Base-by-base conservation (phyloP, 64 coral and sea anemone species). In the Trachythela sp. region DNA sequence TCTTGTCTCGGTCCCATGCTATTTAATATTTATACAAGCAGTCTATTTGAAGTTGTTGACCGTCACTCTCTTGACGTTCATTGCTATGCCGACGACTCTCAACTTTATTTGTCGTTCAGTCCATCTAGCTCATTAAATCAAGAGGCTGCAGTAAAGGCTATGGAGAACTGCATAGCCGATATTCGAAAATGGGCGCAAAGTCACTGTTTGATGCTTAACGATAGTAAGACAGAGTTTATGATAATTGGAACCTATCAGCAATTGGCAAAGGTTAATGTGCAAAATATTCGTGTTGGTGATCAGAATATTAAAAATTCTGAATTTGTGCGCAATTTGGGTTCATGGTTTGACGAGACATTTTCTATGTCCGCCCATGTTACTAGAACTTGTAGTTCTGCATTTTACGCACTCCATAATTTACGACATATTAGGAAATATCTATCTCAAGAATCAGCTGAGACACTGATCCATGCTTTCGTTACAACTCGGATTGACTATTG, bases 321-420 rank as follows among this genome's bases (percentile, higher is more conserved):
- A 85, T 85, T 51, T 48, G 86, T 87, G 48, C 54, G 86, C 48
- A 87, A 87, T 87, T 51, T 87, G 86, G 86, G 86, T 58, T 58
- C 48, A 58, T 87, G 86, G 86, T 87, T 87, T 87, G 84, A 86
- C 50, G 84, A 86, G 84, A 86, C 84, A 86, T 86, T 86, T 27
- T 86, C 84, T 86, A 86, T 86, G 84, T 45, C 45, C 40, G 45
- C 84, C 84, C 84, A 86, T 83, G 77, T 83, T 33, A 83, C 26
- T 33, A 83, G 36, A 83, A 83, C 77, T 31, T 83, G 77, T 83
- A 83, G 36, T 31, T 22, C 77, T 83, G 77, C 24, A 22, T 83
- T 31, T 33, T 83, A 83, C 77, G 26, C 26, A 31, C 77, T 36
- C 77, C 77, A 83, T 33, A 83, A 83, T 83, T 83, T 83, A 33